phyloP scores from a whole-genome alignment of 37 sponge, comb jelly and placozoan genomes.

The Beroe ovata region DNA sequence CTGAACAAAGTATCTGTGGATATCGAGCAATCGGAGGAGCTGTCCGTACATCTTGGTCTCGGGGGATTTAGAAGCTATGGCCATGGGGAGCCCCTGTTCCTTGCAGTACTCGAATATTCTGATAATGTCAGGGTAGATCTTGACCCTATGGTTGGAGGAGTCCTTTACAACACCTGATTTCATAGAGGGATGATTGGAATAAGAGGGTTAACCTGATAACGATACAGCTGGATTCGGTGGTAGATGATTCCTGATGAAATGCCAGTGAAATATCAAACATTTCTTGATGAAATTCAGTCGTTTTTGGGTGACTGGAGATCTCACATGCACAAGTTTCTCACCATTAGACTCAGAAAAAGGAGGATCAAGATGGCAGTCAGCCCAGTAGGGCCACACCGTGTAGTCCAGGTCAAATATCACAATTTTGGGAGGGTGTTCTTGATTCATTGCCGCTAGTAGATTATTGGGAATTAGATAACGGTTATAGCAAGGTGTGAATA shows the following conservation, averaged over 20 bases:
- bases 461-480: neutral
- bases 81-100: slow-evolving; percentile 10
- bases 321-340: neutral
- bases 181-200: too few species aligned
- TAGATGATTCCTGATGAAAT: too few species aligned
- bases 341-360: slow-evolving; percentile 41
- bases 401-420: slow-evolving; percentile 63
- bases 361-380: slow-evolving; percentile 32
- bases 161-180: slow-evolving; percentile 45
- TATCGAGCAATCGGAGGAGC: slow-evolving; percentile 14
- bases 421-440: neutral
- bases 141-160: neutral
- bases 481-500: too few species aligned
- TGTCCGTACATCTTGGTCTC: slow-evolving; percentile 16
- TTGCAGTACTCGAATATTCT: slow-evolving; percentile 6
- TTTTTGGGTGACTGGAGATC: too few species aligned
- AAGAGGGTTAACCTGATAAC: too few species aligned
- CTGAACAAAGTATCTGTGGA: slow-evolving; percentile 52
- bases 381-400: slow-evolving; percentile 65
- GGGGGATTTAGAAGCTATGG: slow-evolving; percentile 37
- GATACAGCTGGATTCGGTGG: too few species aligned
- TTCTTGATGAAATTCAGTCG: too few species aligned
- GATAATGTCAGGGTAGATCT: slow-evolving; percentile 35
- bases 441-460: neutral
- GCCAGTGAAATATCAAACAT: too few species aligned